Conservation (phyloP, 2,888 invertebrate species). For the Sarcophaga rosellei region DNA sequence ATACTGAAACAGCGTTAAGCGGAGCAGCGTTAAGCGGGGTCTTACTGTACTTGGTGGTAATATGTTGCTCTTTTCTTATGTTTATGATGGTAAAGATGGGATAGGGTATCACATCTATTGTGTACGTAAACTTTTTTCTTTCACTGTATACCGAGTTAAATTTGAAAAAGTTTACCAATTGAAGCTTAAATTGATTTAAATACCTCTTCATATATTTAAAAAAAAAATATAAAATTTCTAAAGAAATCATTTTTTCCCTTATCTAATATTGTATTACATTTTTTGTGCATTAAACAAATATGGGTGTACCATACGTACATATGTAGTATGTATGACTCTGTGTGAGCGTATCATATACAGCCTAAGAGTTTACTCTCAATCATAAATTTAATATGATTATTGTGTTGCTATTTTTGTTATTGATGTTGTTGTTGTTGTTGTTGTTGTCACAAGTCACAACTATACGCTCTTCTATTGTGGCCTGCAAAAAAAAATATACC, state of each 20-base stretch:
- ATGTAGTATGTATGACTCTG: not conserved
- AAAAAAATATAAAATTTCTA: not conserved
- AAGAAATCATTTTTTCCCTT: conserved; percentile 3
- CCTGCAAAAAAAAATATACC: conserved; percentile 27
- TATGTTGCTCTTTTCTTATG: no score
- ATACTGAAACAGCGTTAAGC: no score
- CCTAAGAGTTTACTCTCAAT: conserved; percentile 38
- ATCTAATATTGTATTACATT: not conserved
- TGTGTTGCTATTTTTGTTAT: not conserved
- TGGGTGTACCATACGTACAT: not conserved
- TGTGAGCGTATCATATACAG: conserved; percentile 9
- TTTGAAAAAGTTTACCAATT: no score
- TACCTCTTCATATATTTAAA: not conserved
- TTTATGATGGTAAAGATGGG: no score
- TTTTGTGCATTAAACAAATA: not conserved
- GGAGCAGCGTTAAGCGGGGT: no score
- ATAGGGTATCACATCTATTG: no score
- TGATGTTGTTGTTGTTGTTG: no score
- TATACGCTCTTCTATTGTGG: not conserved
- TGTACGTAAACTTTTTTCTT: no score
- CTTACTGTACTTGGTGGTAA: no score
- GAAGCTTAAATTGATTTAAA: no score
- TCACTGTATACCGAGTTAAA: no score
- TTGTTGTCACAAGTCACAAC: conserved; percentile 15
- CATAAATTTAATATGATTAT: conserved; percentile 40